Evolutionary conservation across 1,140 invertebrate genomes (phyloP).

Genomic region (Drosophila pectinifera): DNA sequence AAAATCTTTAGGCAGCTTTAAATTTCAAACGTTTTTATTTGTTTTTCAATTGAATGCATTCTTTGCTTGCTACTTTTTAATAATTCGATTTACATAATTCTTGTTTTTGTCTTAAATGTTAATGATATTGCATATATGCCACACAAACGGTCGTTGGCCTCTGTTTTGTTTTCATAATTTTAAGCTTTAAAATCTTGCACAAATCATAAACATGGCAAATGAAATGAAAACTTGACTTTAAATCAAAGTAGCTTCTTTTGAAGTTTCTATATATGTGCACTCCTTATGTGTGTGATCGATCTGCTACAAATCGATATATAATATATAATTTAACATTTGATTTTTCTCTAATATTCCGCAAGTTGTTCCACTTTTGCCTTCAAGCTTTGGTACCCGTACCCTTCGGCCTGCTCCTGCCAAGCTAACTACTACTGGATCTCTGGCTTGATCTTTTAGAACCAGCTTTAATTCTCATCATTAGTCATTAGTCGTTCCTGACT

Average conservation of each 20-base stretch:
- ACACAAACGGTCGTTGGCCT: conserved; percentile 62
- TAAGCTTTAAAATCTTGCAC: conserved; percentile 64
- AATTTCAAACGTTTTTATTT: conserved; percentile 59
- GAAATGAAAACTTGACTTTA: conserved; percentile 54
- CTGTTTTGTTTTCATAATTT: conserved; percentile 26
- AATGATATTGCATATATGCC: conserved; percentile 82
- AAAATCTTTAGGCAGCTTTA: neutral
- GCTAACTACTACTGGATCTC: conserved; percentile 57
- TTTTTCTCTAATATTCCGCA: conserved; percentile 40
- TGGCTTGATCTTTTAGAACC: conserved; percentile 16
- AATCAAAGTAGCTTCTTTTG: conserved; percentile 47
- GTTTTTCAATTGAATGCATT: conserved; percentile 63
- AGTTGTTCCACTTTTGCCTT: conserved; percentile 26
- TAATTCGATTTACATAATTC: conserved; percentile 50
- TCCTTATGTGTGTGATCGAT: conserved; percentile 35
- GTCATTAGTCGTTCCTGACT: conserved; percentile 6
- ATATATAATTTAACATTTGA: conserved; percentile 57
- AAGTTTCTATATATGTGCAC: conserved; percentile 48
- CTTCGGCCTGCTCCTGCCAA: conserved; percentile 38
- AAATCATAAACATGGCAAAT: conserved; percentile 63
- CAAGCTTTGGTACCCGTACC: conserved; percentile 41
- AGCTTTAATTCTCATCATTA: conserved; percentile 9
- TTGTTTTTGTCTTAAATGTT: conserved; percentile 49
- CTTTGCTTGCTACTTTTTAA: conserved; percentile 28
- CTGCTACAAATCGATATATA: conserved; percentile 39